These are phyloP conservation scores for Xerus rutilus DNA, from an alignment of 2,797 vertebrate species.

Conservation along the genomic window DNA sequence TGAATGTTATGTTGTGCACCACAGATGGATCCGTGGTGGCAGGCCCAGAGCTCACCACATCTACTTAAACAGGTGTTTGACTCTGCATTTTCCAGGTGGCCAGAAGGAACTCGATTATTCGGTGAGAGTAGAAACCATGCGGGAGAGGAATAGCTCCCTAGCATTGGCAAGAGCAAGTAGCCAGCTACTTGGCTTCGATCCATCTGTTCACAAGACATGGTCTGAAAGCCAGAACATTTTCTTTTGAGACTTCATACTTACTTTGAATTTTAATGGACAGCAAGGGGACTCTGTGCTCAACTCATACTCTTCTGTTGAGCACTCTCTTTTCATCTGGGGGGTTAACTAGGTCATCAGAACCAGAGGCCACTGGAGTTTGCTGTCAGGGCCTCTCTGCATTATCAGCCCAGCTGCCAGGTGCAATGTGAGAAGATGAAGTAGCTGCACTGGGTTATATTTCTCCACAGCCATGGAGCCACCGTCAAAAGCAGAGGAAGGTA, in stretches of 20 bases:
- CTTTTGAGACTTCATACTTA: neutral
- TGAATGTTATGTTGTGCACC: conserved; percentile 84
- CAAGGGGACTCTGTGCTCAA: neutral
- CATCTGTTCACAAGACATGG: conserved; percentile 69
- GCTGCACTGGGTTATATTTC: neutral
- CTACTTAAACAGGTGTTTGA: conserved; percentile 88
- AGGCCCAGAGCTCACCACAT: conserved; percentile 82
- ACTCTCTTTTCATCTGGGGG: neutral
- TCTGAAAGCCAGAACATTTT: conserved; percentile 64
- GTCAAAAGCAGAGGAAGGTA: neutral
- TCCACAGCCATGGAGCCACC: neutral
- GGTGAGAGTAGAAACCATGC: conserved; percentile 66
- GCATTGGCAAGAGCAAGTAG: conserved; percentile 73
- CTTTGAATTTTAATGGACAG: conserved; percentile 64
- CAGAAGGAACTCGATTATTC: conserved; percentile 83
- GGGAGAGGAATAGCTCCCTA: conserved; percentile 74
- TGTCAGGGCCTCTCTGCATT: neutral
- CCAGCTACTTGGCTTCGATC: conserved; percentile 60
- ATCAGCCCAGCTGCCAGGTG: neutral
- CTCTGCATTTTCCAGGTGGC: conserved; percentile 83
- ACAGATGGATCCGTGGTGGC: conserved; percentile 86
- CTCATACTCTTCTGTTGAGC: neutral
- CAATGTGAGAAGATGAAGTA: neutral
- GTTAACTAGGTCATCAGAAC: neutral
- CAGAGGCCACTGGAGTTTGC: neutral